Conservation (phyloP, 2,797 vertebrate species). For the Pangasius krempfi region DNA sequence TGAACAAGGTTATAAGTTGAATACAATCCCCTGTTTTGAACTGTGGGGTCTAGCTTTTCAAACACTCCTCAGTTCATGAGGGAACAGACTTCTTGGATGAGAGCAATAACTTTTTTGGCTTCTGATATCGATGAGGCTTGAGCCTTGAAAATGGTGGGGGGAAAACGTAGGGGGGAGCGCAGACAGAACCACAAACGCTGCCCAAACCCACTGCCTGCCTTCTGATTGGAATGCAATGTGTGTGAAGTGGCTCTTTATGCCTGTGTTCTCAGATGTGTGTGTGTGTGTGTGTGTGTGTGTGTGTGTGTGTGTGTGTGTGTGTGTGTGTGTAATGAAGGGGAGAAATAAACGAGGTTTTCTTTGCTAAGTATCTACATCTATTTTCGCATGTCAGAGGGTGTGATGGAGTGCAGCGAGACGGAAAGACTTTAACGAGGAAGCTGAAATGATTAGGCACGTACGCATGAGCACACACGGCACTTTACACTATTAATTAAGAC, state of each 20-base stretch:
- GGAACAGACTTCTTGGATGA: neutral
- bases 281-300: too few relatives aligned
- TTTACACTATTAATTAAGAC: constrained; percentile 13
- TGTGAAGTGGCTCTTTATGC: constrained; percentile 70
- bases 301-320: neutral
- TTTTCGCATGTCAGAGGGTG: constrained; percentile 77
- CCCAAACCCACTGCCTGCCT: neutral
- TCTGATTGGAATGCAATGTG: constrained; percentile 8
- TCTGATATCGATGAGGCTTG: neutral
- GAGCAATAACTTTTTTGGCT: neutral
- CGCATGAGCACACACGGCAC: constrained; percentile 41
- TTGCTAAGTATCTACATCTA: constrained; percentile 78
- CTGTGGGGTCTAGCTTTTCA: neutral
- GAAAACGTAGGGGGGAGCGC: neutral
- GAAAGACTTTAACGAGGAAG: constrained; percentile 73
- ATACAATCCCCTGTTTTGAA: neutral
- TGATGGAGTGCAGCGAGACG: constrained; percentile 77
- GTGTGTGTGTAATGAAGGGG: constrained; percentile 17
- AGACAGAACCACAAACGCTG: neutral
- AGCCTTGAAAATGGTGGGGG: neutral
- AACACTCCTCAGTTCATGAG: neutral
- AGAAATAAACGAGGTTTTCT: constrained; percentile 80
- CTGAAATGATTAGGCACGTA: constrained; percentile 64
- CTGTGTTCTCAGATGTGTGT: constrained; percentile 58
- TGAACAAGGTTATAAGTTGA: neutral